Conservation (phyloP, 2,888 invertebrate genomes). For the Himalopsyche tibetana region DNA sequence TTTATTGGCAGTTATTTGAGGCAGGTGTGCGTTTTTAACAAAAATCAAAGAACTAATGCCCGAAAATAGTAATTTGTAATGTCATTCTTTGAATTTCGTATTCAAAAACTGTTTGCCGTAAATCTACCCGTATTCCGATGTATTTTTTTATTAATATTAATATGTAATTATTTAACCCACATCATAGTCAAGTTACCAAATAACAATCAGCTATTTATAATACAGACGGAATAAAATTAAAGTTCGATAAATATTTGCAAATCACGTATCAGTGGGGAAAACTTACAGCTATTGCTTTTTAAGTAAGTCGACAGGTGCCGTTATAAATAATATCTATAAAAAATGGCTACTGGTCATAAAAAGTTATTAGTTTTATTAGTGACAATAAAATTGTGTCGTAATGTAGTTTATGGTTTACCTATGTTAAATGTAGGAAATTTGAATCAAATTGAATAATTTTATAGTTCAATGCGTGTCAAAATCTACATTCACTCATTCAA, state of each 20-base stretch:
- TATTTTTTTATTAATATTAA: too few species aligned
- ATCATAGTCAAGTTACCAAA: not conserved
- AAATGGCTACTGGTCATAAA: constrained; percentile 11
- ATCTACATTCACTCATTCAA: not conserved
- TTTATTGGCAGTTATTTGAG: too few species aligned
- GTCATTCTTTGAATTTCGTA: too few species aligned
- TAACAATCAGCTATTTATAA: not conserved
- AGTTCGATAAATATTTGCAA: not conserved
- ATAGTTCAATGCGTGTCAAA: not conserved
- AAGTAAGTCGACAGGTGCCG: constrained; percentile 9
- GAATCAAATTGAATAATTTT: constrained; percentile 30
- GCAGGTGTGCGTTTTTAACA: too few species aligned
- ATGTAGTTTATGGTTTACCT: constrained; percentile 26
- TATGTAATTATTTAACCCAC: not conserved
- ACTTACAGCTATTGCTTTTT: constrained; percentile 20
- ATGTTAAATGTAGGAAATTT: not conserved
- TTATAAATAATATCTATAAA: not conserved
- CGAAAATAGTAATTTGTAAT: too few species aligned
- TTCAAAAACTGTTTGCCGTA: too few species aligned
- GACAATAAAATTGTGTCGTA: constrained; percentile 14
- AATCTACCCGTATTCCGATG: too few species aligned
- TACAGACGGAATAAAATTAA: not conserved
- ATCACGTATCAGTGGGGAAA: not conserved
- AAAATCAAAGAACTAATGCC: too few species aligned
- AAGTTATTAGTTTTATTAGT: constrained; percentile 26